phyloP scores from a whole-genome alignment of 1,140 invertebrate genomes.

The Drosophila dunni region DNA sequence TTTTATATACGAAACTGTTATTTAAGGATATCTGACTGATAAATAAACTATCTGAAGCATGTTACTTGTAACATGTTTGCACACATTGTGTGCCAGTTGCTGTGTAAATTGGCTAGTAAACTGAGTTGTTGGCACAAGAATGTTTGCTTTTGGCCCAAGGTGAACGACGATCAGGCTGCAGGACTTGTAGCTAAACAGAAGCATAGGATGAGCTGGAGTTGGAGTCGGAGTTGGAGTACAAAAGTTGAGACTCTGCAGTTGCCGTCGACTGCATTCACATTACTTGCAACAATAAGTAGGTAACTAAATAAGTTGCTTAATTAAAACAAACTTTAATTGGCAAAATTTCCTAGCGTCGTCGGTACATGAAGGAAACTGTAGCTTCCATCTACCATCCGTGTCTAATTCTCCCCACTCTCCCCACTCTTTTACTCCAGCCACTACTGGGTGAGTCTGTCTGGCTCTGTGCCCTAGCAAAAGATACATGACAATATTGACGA shows the following conservation, averaged over 20 bases:
- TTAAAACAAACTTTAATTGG: conserved; percentile 81
- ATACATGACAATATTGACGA: conserved; percentile 48
- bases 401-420: background rate
- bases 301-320: conserved; percentile 74
- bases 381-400: background rate
- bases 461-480: conserved; percentile 20
- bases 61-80: background rate
- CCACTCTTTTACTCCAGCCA: background rate
- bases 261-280: conserved; percentile 33
- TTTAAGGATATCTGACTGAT: background rate
- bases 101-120: conserved; percentile 40
- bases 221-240: background rate
- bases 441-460: conserved; percentile 5
- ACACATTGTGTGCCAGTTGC: conserved; percentile 11
- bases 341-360: conserved; percentile 50
- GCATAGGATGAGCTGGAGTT: background rate
- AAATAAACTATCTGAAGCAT: background rate
- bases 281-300: conserved; percentile 61
- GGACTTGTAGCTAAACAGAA: conserved; percentile 1
- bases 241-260: background rate
- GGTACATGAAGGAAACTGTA: background rate
- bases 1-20: too few species aligned
- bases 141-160: conserved; percentile 33
- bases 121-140: conserved; percentile 39
- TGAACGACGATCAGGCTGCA: conserved; percentile 17